A percentile compares a stretch with the other conserved stretches of the same genome.
Conservation (phyloP, 2,113 vertebrate genomes). For the Motacilla tschutschensis region DNA sequence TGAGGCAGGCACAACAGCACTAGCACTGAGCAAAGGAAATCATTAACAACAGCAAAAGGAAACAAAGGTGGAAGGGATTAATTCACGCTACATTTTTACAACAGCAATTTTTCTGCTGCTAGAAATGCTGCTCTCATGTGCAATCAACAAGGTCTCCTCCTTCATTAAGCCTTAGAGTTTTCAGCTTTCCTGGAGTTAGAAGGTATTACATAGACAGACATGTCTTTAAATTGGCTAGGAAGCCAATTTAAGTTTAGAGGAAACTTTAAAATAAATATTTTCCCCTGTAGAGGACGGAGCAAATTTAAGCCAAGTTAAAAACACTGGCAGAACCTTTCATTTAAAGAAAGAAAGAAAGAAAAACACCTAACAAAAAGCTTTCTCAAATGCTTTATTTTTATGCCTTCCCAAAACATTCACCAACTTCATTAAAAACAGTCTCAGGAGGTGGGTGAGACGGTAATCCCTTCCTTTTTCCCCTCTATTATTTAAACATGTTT, state of each 20-base stretch:
- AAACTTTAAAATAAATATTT: slow-evolving; percentile 59
- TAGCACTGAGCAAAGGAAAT: background rate
- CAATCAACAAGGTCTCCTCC: background rate
- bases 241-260: slow-evolving; percentile 30
- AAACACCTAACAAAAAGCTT: background rate
- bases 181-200: background rate
- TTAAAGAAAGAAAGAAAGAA: background rate
- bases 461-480: background rate
- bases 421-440: background rate
- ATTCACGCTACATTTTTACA: background rate
- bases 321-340: background rate
- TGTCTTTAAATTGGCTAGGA: background rate
- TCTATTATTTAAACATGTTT: background rate
- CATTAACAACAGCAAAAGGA: slow-evolving; percentile 24
- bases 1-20: background rate
- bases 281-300: background rate
- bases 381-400: background rate
- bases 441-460: background rate
- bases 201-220: background rate
- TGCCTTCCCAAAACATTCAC: background rate
- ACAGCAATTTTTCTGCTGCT: background rate
- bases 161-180: background rate
- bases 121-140: background rate
- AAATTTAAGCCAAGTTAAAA: slow-evolving; percentile 29
- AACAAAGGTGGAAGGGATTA: slow-evolving; percentile 4